A percentile compares a stretch with the other conserved stretches of the same genome.
Evolutionary conservation across 2,113 vertebrate species (phyloP).

Genomic region (Hippopotamus amphibius): DNA sequence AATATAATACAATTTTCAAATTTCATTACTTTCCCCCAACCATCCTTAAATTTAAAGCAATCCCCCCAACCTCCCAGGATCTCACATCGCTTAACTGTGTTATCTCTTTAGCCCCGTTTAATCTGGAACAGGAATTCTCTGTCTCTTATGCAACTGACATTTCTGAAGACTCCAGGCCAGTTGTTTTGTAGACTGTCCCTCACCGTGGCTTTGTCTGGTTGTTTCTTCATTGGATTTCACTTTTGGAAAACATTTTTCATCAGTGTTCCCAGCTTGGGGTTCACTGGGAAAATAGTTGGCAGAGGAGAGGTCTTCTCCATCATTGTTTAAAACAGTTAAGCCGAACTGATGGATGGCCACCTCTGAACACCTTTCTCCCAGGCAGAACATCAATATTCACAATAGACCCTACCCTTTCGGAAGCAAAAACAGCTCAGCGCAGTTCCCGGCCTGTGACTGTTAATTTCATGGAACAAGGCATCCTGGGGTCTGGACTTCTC

Average conservation of each 20-base stretch:
- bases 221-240: background rate
- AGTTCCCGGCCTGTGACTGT: background rate
- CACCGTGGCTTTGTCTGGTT: background rate
- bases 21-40: background rate
- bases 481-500: background rate
- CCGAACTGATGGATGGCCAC: background rate
- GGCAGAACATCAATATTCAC: background rate
- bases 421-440: background rate
- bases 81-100: fast-evolving
- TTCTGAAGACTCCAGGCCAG: background rate
- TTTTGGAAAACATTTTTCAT: background rate
- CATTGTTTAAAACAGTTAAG: background rate
- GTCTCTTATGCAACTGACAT: background rate
- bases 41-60: background rate
- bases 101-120: background rate
- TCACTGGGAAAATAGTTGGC: background rate
- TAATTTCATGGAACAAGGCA: background rate
- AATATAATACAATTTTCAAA: background rate
- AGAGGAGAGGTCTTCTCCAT: background rate
- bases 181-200: background rate
- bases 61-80: background rate
- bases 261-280: background rate
- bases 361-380: background rate
- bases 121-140: background rate
- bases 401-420: background rate